Evolutionary conservation across 1,140 invertebrate species (phyloP).

Genomic region (Gryllus bimaculatus): DNA sequence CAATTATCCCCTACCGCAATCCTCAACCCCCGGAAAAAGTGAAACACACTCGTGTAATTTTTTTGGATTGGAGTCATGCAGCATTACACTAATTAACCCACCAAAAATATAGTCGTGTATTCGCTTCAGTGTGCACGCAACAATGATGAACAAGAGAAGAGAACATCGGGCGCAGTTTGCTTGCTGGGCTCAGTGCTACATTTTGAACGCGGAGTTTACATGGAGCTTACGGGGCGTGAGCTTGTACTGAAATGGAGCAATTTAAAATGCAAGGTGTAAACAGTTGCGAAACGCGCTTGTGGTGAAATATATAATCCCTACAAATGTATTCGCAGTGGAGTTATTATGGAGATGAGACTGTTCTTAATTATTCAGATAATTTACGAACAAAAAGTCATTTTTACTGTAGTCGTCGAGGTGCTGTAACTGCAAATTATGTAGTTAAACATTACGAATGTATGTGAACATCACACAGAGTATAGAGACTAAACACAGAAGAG

Average conservation of each 20-base stretch:
- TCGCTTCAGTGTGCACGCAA: too few relatives aligned
- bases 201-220: too few relatives aligned
- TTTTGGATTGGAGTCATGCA: too few relatives aligned
- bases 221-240: not conserved
- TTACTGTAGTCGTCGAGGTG: not conserved
- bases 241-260: not conserved
- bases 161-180: too few relatives aligned
- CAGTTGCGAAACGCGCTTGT: not conserved
- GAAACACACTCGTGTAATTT: too few relatives aligned
- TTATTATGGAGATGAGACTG: not conserved
- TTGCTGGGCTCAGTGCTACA: too few relatives aligned
- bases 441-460: conserved; percentile 5
- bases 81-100: too few relatives aligned
- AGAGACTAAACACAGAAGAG: not conserved
- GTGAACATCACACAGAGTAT: not conserved
- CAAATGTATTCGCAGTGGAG: not conserved
- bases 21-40: too few relatives aligned
- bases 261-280: conserved; percentile 5
- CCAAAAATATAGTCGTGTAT: too few relatives aligned
- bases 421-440: not conserved
- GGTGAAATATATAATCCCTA: not conserved
- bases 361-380: conserved; percentile 6
- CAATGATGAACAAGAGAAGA: too few relatives aligned
- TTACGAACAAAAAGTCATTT: not conserved
- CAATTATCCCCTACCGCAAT: too few relatives aligned